Percentiles rank a stretch among this genome's conserved stretches.
Evolutionary conservation across 1,140 invertebrate species (phyloP).

Genomic region (Cydia strobilella): DNA sequence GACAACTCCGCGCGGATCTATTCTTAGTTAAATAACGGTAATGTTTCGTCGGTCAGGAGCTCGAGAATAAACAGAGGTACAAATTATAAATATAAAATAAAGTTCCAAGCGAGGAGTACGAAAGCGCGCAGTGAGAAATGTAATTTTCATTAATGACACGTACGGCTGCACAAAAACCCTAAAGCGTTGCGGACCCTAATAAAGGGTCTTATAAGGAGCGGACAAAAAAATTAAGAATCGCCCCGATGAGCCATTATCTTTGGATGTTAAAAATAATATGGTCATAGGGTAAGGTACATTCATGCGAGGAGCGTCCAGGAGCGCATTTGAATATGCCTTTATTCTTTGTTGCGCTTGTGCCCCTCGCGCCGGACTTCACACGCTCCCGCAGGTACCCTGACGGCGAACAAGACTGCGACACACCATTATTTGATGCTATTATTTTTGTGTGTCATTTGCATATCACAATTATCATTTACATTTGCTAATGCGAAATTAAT

Average conservation of each 20-base stretch:
- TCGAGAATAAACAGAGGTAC: slow-evolving; percentile 15
- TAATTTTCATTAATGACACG: slow-evolving; percentile 70
- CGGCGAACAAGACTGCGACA: slow-evolving; percentile 35
- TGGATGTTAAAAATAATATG: slow-evolving; percentile 79
- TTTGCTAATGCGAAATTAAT: slow-evolving; percentile 10
- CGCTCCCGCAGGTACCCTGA: slow-evolving; percentile 70
- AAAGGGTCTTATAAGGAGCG: slow-evolving; percentile 70
- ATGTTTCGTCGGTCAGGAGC: background rate
- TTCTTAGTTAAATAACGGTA: slow-evolving; percentile 14
- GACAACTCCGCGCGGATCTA: background rate
- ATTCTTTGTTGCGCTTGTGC: slow-evolving; percentile 51
- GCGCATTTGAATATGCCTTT: slow-evolving; percentile 75
- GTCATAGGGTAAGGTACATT: slow-evolving; percentile 77
- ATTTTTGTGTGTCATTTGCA: slow-evolving; percentile 26
- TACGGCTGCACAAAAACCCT: slow-evolving; percentile 73
- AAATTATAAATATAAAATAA: slow-evolving; percentile 32
- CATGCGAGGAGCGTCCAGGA: slow-evolving; percentile 76
- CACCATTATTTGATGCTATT: slow-evolving; percentile 32
- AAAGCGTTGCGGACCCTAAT: slow-evolving; percentile 72
- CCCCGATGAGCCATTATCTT: slow-evolving; percentile 79
- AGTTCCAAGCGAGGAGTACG: background rate
- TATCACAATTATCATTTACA: slow-evolving; percentile 17
- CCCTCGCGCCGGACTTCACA: slow-evolving; percentile 76
- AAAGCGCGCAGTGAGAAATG: slow-evolving; percentile 51
- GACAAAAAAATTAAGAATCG: slow-evolving; percentile 78